These are phyloP conservation scores for Arenaria interpres DNA, from an alignment of 2,113 vertebrate species.

Conservation along the genomic window DNA sequence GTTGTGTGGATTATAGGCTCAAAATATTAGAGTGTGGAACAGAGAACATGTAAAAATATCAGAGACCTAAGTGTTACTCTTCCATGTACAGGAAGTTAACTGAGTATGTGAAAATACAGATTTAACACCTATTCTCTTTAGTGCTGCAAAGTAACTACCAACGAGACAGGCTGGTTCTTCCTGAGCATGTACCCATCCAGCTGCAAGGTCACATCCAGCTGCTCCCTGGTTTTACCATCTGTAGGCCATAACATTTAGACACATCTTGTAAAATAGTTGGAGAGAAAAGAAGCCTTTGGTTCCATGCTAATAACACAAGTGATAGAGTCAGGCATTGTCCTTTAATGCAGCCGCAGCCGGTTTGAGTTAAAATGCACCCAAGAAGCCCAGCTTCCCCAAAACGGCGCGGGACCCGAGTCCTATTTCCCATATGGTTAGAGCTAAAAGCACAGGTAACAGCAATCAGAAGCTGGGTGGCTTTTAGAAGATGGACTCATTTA, in stretches of 20 bases:
- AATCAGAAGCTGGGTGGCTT: background rate
- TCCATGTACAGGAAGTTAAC: background rate
- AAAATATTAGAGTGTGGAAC: background rate
- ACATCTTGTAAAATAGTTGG: background rate
- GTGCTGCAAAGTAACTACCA: background rate
- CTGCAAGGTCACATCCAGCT: background rate
- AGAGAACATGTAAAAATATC: background rate
- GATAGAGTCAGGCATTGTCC: background rate
- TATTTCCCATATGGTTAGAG: background rate
- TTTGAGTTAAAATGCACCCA: background rate
- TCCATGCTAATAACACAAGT: background rate
- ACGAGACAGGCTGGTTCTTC: background rate
- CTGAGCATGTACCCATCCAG: background rate
- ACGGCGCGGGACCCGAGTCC: rapidly evolving
- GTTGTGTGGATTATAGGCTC: background rate
- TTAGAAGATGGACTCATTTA: background rate
- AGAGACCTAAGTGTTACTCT: background rate
- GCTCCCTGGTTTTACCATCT: background rate
- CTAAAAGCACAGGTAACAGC: background rate
- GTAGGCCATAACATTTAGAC: background rate
- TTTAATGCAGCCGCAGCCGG: background rate
- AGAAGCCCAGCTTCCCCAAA: background rate
- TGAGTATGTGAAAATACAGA: background rate
- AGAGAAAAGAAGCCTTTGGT: background rate
- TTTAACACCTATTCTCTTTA: background rate